These are phyloP conservation scores for Hyphantria cunea DNA, from an alignment of 1,140 invertebrate species.

Conservation along the genomic window DNA sequence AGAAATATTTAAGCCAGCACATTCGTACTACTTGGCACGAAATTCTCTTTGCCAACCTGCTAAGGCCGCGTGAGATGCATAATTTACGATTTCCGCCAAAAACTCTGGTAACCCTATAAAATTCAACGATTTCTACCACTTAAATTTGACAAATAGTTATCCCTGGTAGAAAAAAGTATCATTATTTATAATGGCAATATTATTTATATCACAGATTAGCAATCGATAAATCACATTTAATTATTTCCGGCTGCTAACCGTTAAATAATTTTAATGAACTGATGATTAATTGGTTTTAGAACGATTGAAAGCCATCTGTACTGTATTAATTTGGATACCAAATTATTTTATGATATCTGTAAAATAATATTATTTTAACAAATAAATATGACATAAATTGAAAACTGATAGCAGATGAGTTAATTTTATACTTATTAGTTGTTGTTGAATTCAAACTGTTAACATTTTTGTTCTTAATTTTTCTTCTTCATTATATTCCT, in stretches of 20 bases:
- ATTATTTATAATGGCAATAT: slow-evolving; percentile 25
- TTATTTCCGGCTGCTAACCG: slow-evolving; percentile 18
- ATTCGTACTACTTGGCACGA: slow-evolving; percentile 13
- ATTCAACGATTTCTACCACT: slow-evolving; percentile 20
- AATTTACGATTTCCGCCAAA: slow-evolving; percentile 18
- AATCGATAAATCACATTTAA: slow-evolving; percentile 22
- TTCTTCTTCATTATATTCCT: no score
- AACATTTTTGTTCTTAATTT: no score
- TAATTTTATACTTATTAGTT: no score
- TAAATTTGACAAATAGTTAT: slow-evolving; percentile 29
- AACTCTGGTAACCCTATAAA: slow-evolving; percentile 19
- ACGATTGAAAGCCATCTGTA: slow-evolving; percentile 16
- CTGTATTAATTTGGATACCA: neutral
- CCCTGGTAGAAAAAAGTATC: neutral
- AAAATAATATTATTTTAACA: no score
- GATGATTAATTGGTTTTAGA: slow-evolving; percentile 19
- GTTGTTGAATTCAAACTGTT: no score
- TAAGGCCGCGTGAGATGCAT: slow-evolving; percentile 20
- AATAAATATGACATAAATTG: no score
- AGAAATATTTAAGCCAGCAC: slow-evolving; percentile 23
- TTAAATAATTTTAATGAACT: slow-evolving; percentile 13
- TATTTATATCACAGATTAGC: slow-evolving; percentile 21
- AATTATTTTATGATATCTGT: no score
- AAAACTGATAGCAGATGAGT: no score
- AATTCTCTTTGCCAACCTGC: slow-evolving; percentile 21